Base-by-base conservation (phyloP, 2,797 vertebrate species). In the Notoglanidium macrostoma region DNA sequence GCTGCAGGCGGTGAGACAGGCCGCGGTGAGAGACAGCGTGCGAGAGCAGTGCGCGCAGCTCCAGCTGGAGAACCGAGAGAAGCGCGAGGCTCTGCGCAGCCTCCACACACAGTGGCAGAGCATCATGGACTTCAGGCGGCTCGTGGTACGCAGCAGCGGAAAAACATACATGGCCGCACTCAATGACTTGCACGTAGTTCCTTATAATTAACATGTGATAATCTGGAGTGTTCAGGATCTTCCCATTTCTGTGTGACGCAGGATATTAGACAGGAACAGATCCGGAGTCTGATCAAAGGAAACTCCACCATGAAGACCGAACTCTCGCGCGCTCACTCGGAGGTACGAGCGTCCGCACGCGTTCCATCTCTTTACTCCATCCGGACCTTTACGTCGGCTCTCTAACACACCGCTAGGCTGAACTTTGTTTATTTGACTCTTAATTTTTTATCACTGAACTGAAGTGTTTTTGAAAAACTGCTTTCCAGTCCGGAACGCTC, bases 221-320 rank as follows among this genome's bases (percentile, higher is more conserved):
- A 55, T 55, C 54, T 55, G 5, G 14, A 17, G 54, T 17, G 14
- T 55, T 17, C 68, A 29, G 67, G 67, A 70, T 40, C 15, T 73
- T 5, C 9, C 44, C 3, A 26, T 26, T 72, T 44, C 68, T 77
- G 77, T 54, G 4, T 7, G 86, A 40, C 87, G 0, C 89, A 96
- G 95, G 90, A 92, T 79, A 87, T 92, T 73, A 95, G 95, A 90
- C 96, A 97, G 90, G 94, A 96, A 70, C 95, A 96, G 54, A 95
- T 97, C 87, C 93, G 95, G 89, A 90, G 92, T 49, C 93, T 97
- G 57, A 96, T 97, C 85, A 96, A 95, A 76, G 96, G 92, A 0
- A 97, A 96, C 90, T 96, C 96, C 0, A 88, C 87, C 0, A 89
- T 95, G 5, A 97, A 96, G 90, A 91, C 83, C 0, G 95, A 95